A percentile compares a stretch with the other conserved stretches of the same genome.
These are phyloP conservation scores for Pterocles gutturalis DNA, from an alignment of 2,113 vertebrate species.

Conservation along the genomic window DNA sequence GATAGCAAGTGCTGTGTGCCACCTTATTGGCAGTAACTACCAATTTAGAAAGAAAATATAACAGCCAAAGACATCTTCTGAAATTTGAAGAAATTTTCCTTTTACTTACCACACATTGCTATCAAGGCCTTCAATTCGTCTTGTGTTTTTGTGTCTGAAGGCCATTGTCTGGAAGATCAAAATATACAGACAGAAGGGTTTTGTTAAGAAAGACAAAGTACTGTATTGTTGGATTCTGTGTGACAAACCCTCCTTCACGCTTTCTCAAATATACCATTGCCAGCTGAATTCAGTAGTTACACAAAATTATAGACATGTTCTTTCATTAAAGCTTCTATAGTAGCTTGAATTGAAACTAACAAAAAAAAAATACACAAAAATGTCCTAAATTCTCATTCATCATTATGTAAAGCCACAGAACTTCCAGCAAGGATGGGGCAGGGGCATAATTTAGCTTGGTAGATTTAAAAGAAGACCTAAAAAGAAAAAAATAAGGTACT, in stretches of 20 bases:
- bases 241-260: neutral
- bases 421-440: neutral
- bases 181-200: conserved; percentile 30
- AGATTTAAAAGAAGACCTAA: neutral
- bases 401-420: neutral
- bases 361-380: neutral
- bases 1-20: neutral
- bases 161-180: conserved; percentile 80
- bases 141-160: conserved; percentile 85
- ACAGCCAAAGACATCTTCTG: neutral
- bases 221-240: neutral
- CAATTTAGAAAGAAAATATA: neutral
- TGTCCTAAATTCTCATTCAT: neutral
- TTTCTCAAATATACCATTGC: neutral
- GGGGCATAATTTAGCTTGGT: neutral
- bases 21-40: neutral
- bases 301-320: neutral
- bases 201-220: conserved; percentile 47
- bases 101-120: conserved; percentile 91
- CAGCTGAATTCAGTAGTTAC: neutral
- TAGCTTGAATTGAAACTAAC: neutral
- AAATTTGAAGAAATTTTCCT: neutral
- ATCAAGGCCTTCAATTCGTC: conserved; percentile 92
- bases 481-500: neutral
- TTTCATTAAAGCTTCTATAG: conserved; percentile 27